Evolutionary conservation across 2,888 invertebrate species (phyloP).

Genomic region (Myathropa florea): DNA sequence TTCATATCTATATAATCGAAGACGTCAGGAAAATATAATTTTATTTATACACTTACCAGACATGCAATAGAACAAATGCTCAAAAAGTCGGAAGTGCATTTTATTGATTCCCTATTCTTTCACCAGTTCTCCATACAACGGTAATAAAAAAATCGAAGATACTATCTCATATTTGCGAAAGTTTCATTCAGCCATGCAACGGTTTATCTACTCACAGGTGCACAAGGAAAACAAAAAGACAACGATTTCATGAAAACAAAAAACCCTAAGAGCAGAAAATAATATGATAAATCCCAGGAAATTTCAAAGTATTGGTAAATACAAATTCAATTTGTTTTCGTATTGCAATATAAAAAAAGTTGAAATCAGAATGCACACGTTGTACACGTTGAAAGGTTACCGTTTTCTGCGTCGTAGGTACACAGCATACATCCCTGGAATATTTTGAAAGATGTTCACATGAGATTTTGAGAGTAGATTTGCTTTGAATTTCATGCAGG

Average conservation of each 20-base stretch:
- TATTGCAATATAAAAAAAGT: conserved; percentile 4
- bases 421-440: background rate
- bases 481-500: background rate
- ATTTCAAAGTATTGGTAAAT: conserved; percentile 31
- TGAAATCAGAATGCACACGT: background rate
- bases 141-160: background rate
- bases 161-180: background rate
- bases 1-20: background rate
- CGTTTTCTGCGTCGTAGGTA: background rate
- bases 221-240: background rate
- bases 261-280: background rate
- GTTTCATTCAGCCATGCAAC: background rate
- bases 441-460: background rate
- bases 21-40: background rate
- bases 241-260: background rate
- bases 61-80: background rate
- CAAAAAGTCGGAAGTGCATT: background rate
- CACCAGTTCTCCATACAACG: background rate
- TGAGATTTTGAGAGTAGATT: background rate
- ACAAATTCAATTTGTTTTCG: conserved; percentile 42
- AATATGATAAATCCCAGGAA: conserved; percentile 10
- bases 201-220: background rate
- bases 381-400: background rate
- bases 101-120: background rate
- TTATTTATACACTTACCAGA: background rate